Percentiles rank a stretch among this genome's conserved stretches.
Evolutionary conservation across 2,888 invertebrate genomes (phyloP).

Genomic region (Melanophora roralis): DNA sequence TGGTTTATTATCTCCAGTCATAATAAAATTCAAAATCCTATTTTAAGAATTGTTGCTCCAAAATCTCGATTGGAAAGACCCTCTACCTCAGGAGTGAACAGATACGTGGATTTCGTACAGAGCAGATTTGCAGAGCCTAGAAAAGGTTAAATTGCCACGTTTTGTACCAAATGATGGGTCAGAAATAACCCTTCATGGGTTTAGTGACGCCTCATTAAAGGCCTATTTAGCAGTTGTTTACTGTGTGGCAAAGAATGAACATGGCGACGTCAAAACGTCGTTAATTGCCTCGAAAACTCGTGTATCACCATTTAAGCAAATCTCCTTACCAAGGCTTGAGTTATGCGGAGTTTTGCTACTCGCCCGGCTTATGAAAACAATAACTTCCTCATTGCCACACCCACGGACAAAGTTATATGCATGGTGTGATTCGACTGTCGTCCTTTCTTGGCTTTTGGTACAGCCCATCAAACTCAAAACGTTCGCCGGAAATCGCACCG

Average conservation of each 20-base stretch:
- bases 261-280: not conserved
- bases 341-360: constrained; percentile 27
- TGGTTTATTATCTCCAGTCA: constrained; percentile 12
- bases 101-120: not conserved
- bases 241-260: not conserved
- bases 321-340: constrained; percentile 9
- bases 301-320: constrained; percentile 28
- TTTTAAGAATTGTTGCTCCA: constrained; percentile 9
- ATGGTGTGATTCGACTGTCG: constrained; percentile 42
- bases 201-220: constrained; percentile 22
- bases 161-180: not conserved
- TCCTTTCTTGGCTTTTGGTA: constrained; percentile 22
- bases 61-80: constrained; percentile 26
- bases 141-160: not conserved
- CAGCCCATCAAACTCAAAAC: constrained; percentile 19
- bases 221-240: constrained; percentile 10
- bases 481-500: constrained; percentile 21
- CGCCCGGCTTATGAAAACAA: constrained; percentile 20
- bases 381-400: constrained; percentile 2
- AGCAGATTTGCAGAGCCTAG: not conserved
- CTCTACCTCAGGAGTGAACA: not conserved
- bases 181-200: constrained; percentile 9
- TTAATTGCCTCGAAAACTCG: constrained; percentile 29
- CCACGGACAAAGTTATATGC: not conserved
- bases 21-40: constrained; percentile 31